A percentile compares a stretch with the other conserved stretches of the same genome.
Evolutionary conservation across 2,888 invertebrate species (phyloP).

Genomic region (Leucoma salicis): DNA sequence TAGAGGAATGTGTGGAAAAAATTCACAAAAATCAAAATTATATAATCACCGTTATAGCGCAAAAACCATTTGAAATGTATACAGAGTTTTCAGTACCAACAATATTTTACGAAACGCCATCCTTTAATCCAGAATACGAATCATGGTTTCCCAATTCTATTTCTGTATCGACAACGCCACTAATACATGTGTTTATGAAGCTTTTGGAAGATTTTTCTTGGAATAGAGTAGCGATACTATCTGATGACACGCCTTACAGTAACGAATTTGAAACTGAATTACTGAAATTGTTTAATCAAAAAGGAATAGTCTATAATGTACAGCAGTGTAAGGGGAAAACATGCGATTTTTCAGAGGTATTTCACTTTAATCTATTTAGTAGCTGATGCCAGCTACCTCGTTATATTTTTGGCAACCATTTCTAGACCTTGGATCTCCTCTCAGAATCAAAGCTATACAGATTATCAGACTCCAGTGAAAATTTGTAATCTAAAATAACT

Average conservation of each 20-base stretch:
- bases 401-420: no score
- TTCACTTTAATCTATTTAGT: no score
- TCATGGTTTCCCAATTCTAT: constrained; percentile 19
- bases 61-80: constrained; percentile 12
- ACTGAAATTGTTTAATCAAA: constrained; percentile 22
- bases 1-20: background rate
- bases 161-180: constrained; percentile 9
- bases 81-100: constrained; percentile 5
- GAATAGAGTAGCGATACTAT: constrained; percentile 42
- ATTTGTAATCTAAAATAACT: no score
- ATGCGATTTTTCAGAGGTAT: constrained; percentile 23
- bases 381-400: no score
- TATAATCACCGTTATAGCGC: constrained; percentile 18
- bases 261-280: constrained; percentile 34
- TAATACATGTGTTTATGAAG: constrained; percentile 18
- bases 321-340: constrained; percentile 16
- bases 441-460: no score
- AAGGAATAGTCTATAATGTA: constrained; percentile 22
- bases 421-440: no score
- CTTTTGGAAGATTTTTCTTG: constrained; percentile 31
- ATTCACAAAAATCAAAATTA: background rate
- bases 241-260: constrained; percentile 41
- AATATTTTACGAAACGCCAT: constrained; percentile 30
- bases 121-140: constrained; percentile 2
- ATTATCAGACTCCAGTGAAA: no score